These are phyloP conservation scores for Tolmerus cingulatus DNA, from an alignment of 2,888 invertebrate genomes.

Conservation along the genomic window DNA sequence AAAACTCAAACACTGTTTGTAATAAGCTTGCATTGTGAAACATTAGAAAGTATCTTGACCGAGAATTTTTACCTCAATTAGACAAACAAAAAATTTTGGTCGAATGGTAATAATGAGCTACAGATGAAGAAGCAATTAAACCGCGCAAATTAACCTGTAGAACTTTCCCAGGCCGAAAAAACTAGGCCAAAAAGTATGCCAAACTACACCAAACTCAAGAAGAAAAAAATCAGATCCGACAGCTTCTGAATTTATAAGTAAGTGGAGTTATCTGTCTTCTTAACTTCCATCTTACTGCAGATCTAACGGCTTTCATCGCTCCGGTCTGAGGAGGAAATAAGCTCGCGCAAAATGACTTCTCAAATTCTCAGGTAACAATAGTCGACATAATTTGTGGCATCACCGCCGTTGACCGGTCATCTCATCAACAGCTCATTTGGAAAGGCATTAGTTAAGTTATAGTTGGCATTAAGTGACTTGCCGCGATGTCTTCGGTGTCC, in stretches of 20 bases:
- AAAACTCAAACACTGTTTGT: neutral
- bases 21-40: neutral
- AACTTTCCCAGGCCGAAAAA: neutral
- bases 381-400: conserved; percentile 34
- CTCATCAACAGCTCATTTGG: conserved; percentile 26
- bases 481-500: neutral
- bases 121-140: neutral
- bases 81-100: neutral
- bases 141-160: neutral
- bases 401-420: conserved; percentile 9
- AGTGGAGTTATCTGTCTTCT: neutral
- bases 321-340: neutral
- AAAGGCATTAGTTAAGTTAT: conserved; percentile 30
- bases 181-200: neutral
- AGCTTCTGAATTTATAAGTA: neutral
- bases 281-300: neutral
- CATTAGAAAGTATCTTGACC: neutral
- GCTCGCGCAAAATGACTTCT: conserved; percentile 3
- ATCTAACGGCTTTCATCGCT: neutral
- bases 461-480: conserved; percentile 23
- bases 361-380: conserved; percentile 19
- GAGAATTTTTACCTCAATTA: neutral
- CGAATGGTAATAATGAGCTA: neutral
- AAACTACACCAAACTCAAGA: neutral
- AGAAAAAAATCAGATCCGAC: neutral